A percentile compares a stretch with the other conserved stretches of the same genome.
These are phyloP conservation scores for Podocnemis expansa DNA, from an alignment of 2,113 vertebrate species.

Conservation along the genomic window DNA sequence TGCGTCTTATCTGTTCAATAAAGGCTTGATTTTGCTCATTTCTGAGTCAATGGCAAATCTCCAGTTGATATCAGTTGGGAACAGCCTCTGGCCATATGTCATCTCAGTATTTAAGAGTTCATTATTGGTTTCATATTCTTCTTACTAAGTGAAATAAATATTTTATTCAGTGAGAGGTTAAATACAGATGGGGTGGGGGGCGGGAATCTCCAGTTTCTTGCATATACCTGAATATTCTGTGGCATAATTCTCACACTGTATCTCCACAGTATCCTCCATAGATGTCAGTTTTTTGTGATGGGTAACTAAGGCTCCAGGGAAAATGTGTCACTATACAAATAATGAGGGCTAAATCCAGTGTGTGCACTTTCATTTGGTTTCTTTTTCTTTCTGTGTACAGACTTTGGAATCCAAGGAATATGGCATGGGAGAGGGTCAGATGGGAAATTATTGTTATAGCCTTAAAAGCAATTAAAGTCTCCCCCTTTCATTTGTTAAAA, in stretches of 20 bases:
- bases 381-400: not conserved
- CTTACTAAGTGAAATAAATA: not conserved
- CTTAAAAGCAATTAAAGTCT: not conserved
- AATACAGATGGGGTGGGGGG: not conserved
- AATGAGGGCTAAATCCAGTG: not conserved
- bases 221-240: not conserved
- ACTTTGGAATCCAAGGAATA: slow-evolving; percentile 21
- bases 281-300: not conserved
- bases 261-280: not conserved
- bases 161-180: not conserved
- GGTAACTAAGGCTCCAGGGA: not conserved
- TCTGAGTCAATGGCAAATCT: not conserved
- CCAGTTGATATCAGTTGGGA: not conserved
- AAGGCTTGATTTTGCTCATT: not conserved
- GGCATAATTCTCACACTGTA: not conserved
- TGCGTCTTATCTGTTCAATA: not conserved
- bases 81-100: not conserved
- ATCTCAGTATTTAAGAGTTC: not conserved
- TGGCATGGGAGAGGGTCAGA: not conserved
- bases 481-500: not conserved
- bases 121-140: not conserved
- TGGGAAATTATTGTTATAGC: not conserved
- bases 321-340: not conserved
- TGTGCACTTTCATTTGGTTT: not conserved
- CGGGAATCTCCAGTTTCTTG: not conserved